These are phyloP conservation scores for Sciurus vulgaris DNA, from an alignment of 2,797 vertebrate species.

Conservation along the genomic window DNA sequence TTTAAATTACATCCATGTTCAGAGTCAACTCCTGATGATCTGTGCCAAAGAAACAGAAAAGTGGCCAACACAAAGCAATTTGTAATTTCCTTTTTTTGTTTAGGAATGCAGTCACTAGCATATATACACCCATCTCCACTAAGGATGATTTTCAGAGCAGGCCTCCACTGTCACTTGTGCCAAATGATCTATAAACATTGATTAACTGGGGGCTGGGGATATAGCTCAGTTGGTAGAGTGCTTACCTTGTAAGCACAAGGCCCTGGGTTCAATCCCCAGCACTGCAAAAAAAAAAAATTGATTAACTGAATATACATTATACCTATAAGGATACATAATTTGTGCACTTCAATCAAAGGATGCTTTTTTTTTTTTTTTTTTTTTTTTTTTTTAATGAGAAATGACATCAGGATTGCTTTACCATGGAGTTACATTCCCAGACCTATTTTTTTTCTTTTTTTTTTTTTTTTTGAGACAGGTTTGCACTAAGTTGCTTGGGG, in stretches of 20 bases:
- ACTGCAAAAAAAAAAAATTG: too few relatives aligned
- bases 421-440: too few relatives aligned
- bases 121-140: not conserved
- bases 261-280: too few relatives aligned
- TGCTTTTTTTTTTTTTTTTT: not conserved
- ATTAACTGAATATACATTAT: not conserved
- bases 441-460: too few relatives aligned
- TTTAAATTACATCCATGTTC: not conserved
- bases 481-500: too few relatives aligned
- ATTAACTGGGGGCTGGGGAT: too few relatives aligned
- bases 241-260: too few relatives aligned
- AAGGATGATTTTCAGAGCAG: not conserved
- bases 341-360: not conserved
- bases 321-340: not conserved
- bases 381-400: too few relatives aligned
- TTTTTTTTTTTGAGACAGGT: too few relatives aligned
- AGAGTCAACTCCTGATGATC: conserved; percentile 10
- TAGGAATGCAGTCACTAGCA: not conserved
- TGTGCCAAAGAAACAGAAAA: not conserved
- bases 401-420: too few relatives aligned
- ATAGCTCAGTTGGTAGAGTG: too few relatives aligned
- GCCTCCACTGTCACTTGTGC: not conserved
- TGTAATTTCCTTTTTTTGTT: not conserved
- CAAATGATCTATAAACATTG: not conserved
- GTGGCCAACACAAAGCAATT: not conserved